Evolutionary conservation across 1,140 invertebrate species (phyloP), one percentile per base, ranked within the genome.

Genomic region (Pseudomyrmex cubaensis): DNA sequence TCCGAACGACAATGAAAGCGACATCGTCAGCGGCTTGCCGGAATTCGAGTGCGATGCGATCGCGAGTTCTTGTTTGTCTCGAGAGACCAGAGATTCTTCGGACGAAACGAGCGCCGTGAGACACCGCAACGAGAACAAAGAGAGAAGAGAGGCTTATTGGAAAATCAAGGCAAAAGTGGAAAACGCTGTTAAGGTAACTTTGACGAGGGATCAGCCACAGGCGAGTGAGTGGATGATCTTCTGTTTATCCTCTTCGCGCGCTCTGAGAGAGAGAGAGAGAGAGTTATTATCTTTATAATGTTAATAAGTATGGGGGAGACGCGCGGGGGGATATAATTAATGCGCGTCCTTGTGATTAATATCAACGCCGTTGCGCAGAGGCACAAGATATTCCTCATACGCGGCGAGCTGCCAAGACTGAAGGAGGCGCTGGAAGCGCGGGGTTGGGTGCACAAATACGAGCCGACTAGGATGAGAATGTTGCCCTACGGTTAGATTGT

Each of bases 361-460:
- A 44, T 57, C 20, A 22, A 50, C 54, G n/a, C 10, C 1, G 2
- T n/a, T 59, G 17, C 22, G 2, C 74, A 93, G 89, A 85, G 64
- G n/a, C 90, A 90, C 64, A 93, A 93, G 89, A 86, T 94, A 87
- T 94, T 93, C 84, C 86, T 93, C 25, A 89, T 93, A 54, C 90
- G 92, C 7, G 93, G 92, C 57, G 92, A 94, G 17, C 72, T 94
- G 56, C 93, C 93, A 57, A 93, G 90, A 77, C 87, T 94, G 61
- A 90, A 91, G 52, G 89, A 90, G 82, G 87, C 90, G 70, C 78
- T 94, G 10, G 77, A 92, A 76, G 76, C 91, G n/a, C 87, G 90
- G 61, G 92, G 93, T 0, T 94, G 93, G 93, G 66, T 94, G 0
- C 91, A 93, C 63, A 93, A 93, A 86, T 94, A 93, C 76, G 92